phyloP scores from a whole-genome alignment of 1,140 invertebrate species.

The Trigoniulus corallinus region DNA sequence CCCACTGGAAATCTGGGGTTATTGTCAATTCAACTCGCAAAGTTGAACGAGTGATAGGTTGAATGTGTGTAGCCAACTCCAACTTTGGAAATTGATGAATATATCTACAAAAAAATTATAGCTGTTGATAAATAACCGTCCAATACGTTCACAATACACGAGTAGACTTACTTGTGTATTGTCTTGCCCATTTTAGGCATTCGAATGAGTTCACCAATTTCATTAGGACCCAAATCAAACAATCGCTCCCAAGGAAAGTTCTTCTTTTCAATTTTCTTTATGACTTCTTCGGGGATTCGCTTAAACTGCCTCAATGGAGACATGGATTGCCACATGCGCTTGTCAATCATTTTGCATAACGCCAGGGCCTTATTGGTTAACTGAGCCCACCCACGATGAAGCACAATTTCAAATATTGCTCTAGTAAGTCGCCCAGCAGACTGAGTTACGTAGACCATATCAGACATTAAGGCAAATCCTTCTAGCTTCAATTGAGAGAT shows the following conservation, averaged over 20 bases:
- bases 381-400: constrained; percentile 87
- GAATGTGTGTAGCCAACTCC: constrained; percentile 86
- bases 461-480: constrained; percentile 95
- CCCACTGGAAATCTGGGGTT: constrained; percentile 99
- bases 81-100: constrained; percentile 95
- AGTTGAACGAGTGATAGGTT: constrained; percentile 92
- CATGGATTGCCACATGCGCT: constrained; percentile 99
- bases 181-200: constrained; percentile 93
- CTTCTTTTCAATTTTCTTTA: constrained; percentile 98
- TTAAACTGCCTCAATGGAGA: constrained; percentile 93
- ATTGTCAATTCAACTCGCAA: constrained; percentile 90
- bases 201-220: constrained; percentile 91
- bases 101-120: constrained; percentile 31
- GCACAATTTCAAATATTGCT: constrained; percentile 93
- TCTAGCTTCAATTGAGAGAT: constrained; percentile 97
- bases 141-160: neutral
- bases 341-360: constrained; percentile 97
- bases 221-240: constrained; percentile 90
- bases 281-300: constrained; percentile 95
- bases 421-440: constrained; percentile 87
- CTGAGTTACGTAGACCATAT: constrained; percentile 99
- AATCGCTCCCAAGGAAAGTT: constrained; percentile 84
- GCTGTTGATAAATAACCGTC: neutral
- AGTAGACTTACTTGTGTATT: constrained; percentile 58
- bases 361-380: constrained; percentile 88